Conservation (phyloP, 2,888 invertebrate genomes). For the Andrena bucephala region DNA sequence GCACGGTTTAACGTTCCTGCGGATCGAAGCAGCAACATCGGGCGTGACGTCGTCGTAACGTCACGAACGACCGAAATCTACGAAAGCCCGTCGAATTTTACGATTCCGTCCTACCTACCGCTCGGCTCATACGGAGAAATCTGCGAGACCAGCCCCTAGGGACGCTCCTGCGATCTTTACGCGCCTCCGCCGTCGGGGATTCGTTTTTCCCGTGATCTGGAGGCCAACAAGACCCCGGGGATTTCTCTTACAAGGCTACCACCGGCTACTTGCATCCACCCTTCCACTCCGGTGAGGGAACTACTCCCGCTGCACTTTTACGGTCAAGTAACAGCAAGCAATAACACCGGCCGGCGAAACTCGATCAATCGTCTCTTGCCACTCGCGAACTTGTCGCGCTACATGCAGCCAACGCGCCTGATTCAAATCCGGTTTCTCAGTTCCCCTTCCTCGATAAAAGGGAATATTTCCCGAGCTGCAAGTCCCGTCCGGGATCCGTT, state of each 20-base stretch:
- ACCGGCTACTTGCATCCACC: background rate
- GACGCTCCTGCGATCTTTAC: constrained; percentile 17
- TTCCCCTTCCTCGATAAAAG: too few species aligned
- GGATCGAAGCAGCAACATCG: constrained; percentile 56
- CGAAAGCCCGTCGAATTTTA: constrained; percentile 33
- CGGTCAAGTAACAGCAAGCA: background rate
- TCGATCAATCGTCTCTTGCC: background rate
- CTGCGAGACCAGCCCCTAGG: background rate
- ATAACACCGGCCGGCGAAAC: background rate
- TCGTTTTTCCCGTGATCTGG: background rate
- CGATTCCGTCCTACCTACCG: background rate
- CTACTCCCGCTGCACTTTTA: background rate
- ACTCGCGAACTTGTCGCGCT: background rate
- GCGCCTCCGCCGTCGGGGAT: constrained; percentile 17
- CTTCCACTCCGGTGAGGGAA: background rate
- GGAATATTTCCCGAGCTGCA: too few species aligned
- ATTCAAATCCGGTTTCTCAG: too few species aligned
- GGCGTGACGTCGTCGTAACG: constrained; percentile 38
- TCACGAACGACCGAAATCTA: constrained; percentile 33
- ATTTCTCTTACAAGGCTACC: constrained; percentile 3
- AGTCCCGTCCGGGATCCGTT: too few species aligned
- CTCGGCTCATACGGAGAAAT: background rate
- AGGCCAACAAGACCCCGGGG: constrained; percentile 19
- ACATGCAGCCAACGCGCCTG: too few species aligned
- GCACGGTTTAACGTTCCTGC: constrained; percentile 45